Conservation (phyloP, 2,797 vertebrate genomes). For the Cuniculus paca region DNA sequence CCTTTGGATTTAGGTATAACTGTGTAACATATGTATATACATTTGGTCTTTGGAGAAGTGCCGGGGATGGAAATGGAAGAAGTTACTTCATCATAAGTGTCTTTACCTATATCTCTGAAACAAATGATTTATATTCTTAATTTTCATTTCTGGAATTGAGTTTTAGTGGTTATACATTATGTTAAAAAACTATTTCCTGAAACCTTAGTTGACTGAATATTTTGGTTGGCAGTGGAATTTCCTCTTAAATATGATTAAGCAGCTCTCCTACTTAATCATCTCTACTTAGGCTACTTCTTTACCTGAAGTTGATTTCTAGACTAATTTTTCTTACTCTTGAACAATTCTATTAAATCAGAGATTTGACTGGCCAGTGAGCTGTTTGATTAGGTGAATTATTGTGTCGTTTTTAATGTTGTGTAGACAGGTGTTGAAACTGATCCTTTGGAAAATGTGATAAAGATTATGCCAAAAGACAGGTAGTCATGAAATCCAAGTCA, state of each 20-base stretch:
- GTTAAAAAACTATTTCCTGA: background rate
- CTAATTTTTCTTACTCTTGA: background rate
- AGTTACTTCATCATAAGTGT: background rate
- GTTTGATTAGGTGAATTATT: constrained; percentile 18
- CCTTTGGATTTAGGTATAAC: background rate
- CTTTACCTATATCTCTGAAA: background rate
- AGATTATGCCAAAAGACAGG: background rate
- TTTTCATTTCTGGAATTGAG: background rate
- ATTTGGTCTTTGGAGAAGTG: background rate
- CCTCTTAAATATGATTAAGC: background rate
- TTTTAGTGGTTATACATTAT: background rate
- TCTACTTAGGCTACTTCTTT: background rate
- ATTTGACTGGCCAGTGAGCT: background rate
- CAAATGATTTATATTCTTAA: background rate
- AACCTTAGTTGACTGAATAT: background rate
- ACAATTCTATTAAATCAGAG: background rate
- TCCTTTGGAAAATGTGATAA: background rate
- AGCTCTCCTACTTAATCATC: background rate
- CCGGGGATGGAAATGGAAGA: background rate
- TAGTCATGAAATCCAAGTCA: constrained; percentile 18
- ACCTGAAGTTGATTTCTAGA: background rate
- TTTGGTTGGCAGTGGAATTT: background rate
- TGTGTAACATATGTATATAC: background rate
- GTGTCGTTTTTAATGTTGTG: background rate
- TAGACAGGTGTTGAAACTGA: background rate